Base-by-base conservation (phyloP, 2,888 invertebrate species). In the Blera fallax region DNA sequence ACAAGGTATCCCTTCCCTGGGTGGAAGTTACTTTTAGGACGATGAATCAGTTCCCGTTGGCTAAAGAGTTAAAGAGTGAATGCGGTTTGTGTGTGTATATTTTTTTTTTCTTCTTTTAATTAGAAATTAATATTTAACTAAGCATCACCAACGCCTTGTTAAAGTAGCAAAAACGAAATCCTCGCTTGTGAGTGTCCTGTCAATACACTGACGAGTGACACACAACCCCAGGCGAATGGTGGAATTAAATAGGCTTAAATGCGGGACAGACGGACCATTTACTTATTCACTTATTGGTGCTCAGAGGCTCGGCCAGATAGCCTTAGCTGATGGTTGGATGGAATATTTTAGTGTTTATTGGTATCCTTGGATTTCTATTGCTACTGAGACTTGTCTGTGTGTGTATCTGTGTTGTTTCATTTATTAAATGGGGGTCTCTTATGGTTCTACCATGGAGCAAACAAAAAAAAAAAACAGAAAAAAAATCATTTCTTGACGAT, bases 41-140 rank as follows among this genome's bases (percentile, higher is more conserved):
- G n/a, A n/a, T n/a, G n/a, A n/a, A n/a, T n/a, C n/a, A n/a, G n/a
- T n/a, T n/a, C 45, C 16, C 10, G 0, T 10, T 18, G 14, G 56
- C 27, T 34, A 40, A 32, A 65, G 24, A 65, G 24, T 70, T 52
- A 56, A 50, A 62, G n/a, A n/a, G 78, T 40, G 14, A 8, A 24
- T 32, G 18, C n/a, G 21, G 37, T 62, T 52, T 54, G 5, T 3
- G 6, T 18, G 10, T 10, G n/a, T 14, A 14, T 43, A 16, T 64
- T 8, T 8, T 45, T 14, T 24, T 24, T 14, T 21, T 58, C 52
- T 52, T 29, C 65, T 84, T 80, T 62, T 84, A 84, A 84, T 84
- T 80, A 74, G 58, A 84, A 80, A 74, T 84, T 76, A 84, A 84
- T 84, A 80, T 84, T 80, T 84, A 70, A 70, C 40, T 21, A 24